Percentiles rank a stretch among this genome's conserved stretches.
These are phyloP conservation scores for Nephrotoma appendiculata DNA, from an alignment of 2,888 invertebrate species.

Conservation along the genomic window DNA sequence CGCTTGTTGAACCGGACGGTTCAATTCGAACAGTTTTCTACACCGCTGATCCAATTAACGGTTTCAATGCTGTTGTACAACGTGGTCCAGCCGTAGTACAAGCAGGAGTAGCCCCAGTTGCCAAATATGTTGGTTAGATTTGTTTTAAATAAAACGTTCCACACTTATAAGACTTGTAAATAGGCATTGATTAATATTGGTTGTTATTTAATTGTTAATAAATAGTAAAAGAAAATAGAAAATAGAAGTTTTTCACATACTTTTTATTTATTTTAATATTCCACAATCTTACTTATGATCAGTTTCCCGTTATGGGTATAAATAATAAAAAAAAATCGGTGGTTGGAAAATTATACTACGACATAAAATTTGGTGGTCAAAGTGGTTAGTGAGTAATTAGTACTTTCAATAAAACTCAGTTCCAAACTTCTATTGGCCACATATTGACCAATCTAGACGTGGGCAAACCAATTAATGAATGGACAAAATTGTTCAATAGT, in stretches of 20 bases:
- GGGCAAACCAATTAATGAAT: too few relatives aligned
- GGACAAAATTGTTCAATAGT: too few relatives aligned
- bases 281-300: too few relatives aligned
- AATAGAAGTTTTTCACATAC: neutral
- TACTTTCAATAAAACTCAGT: too few relatives aligned
- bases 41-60: slow-evolving; percentile 41
- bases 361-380: too few relatives aligned
- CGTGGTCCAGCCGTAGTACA: slow-evolving; percentile 27
- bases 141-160: slow-evolving; percentile 7
- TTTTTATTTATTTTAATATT: too few relatives aligned
- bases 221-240: neutral
- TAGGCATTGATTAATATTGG: neutral
- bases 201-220: neutral
- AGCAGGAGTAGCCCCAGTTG: slow-evolving; percentile 18
- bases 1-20: slow-evolving; percentile 40
- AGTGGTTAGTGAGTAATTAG: too few relatives aligned
- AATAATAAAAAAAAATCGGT: too few relatives aligned
- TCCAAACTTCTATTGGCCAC: too few relatives aligned
- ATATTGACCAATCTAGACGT: too few relatives aligned
- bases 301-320: too few relatives aligned
- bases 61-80: slow-evolving; percentile 42
- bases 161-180: neutral
- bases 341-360: too few relatives aligned
- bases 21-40: slow-evolving; percentile 40
- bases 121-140: slow-evolving; percentile 11